These are phyloP conservation scores for Campodea augens DNA, from an alignment of 1,140 invertebrate genomes.

Conservation along the genomic window DNA sequence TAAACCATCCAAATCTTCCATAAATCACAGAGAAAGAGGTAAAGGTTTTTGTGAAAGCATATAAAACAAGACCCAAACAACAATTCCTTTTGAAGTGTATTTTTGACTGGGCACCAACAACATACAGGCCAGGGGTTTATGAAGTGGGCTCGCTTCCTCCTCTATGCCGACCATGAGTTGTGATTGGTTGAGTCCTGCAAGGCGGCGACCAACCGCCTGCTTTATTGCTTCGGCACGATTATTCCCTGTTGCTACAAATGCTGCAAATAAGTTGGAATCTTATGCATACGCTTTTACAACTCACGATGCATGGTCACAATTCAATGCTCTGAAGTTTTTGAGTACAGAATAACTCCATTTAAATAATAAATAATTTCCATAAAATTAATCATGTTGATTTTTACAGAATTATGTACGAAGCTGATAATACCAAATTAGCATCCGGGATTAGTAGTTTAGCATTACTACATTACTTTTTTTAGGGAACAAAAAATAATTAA, in stretches of 20 bases:
- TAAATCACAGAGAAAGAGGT: constrained; percentile 2
- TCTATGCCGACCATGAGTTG: constrained; percentile 30
- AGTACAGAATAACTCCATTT: constrained; percentile 28
- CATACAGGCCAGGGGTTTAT: constrained; percentile 58
- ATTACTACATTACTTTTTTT: no score
- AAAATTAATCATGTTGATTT: background rate
- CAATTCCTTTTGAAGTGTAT: background rate
- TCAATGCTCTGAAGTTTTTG: background rate
- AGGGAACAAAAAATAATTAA: no score
- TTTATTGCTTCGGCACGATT: constrained; percentile 27
- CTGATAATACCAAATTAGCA: background rate
- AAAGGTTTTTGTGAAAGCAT: constrained; percentile 1
- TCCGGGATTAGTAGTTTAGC: no score
- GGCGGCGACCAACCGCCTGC: constrained; percentile 35
- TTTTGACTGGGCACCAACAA: no score
- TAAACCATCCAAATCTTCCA: constrained; percentile 3
- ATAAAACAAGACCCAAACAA: constrained; percentile 8
- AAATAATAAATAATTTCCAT: constrained; percentile 3
- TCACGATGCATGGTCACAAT: background rate
- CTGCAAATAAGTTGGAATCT: constrained; percentile 1
- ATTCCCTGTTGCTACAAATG: constrained; percentile 5
- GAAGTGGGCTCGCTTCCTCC: constrained; percentile 55
- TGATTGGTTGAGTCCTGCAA: constrained; percentile 35
- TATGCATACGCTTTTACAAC: background rate
- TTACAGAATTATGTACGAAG: background rate